phyloP scores from a whole-genome alignment of 37 sponge, comb jelly and placozoan genomes.

The Mnemiopsis leidyi region DNA sequence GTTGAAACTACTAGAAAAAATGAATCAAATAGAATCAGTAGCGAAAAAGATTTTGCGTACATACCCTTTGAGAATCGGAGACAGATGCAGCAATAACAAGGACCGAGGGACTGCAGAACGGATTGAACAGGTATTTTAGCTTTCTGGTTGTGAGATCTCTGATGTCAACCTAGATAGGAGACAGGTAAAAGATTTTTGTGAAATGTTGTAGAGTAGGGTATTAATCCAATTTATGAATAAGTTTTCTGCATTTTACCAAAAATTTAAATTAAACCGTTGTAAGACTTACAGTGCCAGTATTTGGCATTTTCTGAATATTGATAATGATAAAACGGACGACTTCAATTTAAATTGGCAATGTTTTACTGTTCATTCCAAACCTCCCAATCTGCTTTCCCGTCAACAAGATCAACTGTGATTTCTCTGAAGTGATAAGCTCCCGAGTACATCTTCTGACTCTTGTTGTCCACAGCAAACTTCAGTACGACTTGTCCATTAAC shows the following conservation, averaged over 20 bases:
- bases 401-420: neutral
- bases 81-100: neutral
- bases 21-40: too few relatives aligned
- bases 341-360: too few relatives aligned
- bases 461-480: conserved; percentile 46
- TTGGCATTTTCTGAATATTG: too few relatives aligned
- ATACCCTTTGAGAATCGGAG: neutral
- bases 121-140: conserved; percentile 51
- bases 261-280: too few relatives aligned
- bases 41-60: too few relatives aligned
- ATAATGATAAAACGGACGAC: too few relatives aligned
- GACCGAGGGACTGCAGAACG: conserved; percentile 2
- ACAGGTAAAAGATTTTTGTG: neutral
- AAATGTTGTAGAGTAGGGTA: too few relatives aligned
- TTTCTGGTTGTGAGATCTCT: neutral
- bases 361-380: too few relatives aligned
- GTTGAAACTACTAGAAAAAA: too few relatives aligned
- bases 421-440: conserved; percentile 13
- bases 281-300: too few relatives aligned
- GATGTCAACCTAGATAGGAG: neutral
- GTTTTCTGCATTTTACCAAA: too few relatives aligned
- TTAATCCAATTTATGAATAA: too few relatives aligned
- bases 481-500: conserved; percentile 18
- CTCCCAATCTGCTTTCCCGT: conserved; percentile 38
- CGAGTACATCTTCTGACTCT: neutral